phyloP scores from a whole-genome alignment of 2,888 invertebrate species.

The Antheraea yamamai region DNA sequence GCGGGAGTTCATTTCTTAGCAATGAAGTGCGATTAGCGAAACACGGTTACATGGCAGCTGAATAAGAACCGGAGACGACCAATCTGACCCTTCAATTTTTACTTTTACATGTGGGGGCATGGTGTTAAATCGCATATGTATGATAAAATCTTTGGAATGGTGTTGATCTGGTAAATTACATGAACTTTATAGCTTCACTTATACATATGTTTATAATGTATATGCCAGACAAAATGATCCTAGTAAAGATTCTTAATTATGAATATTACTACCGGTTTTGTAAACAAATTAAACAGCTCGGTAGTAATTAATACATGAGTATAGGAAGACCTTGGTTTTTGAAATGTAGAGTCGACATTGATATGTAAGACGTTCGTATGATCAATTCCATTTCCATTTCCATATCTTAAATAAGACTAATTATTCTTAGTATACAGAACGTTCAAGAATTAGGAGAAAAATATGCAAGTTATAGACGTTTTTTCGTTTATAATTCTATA shows the following conservation, averaged over 20 bases:
- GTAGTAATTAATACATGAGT: background rate
- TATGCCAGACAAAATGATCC: background rate
- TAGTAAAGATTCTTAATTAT: background rate
- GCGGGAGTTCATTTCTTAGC: background rate
- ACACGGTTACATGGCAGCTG: background rate
- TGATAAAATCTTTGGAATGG: background rate
- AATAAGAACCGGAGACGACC: background rate
- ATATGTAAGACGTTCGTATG: background rate
- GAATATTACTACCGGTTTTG: background rate
- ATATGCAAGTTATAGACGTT: background rate
- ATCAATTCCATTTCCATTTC: background rate
- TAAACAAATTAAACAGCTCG: background rate
- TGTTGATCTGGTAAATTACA: background rate
- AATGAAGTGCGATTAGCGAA: slow-evolving; percentile 3
- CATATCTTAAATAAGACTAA: background rate
- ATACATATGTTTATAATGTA: background rate
- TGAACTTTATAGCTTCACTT: too few species aligned
- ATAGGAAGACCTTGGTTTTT: background rate
- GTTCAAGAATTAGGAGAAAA: background rate
- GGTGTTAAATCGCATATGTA: background rate
- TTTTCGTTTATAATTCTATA: background rate
- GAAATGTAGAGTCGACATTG: background rate
- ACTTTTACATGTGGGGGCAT: background rate
- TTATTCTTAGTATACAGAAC: too few species aligned
- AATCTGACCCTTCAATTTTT: background rate